Evolutionary conservation across 2,888 invertebrate genomes (phyloP).

Genomic region (Erpobdella octoculata): DNA sequence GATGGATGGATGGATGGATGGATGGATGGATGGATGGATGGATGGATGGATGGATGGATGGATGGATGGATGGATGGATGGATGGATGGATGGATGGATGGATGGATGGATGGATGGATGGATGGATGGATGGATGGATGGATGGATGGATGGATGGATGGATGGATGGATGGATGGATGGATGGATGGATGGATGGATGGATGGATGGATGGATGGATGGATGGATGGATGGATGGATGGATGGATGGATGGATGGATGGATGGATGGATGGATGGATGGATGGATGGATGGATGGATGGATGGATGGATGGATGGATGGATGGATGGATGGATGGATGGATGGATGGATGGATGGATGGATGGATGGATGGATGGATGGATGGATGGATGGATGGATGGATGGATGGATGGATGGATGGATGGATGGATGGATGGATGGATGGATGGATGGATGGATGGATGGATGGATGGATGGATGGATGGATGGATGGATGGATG

Average conservation of each 20-base stretch:
- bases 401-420: neutral
- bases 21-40: neutral
- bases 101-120: neutral
- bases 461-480: neutral
- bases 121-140: neutral
- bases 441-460: conserved; percentile 57
- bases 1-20: neutral
- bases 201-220: neutral
- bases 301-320: too few relatives aligned
- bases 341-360: too few relatives aligned
- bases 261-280: too few relatives aligned
- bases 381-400: neutral
- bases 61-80: neutral
- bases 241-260: too few relatives aligned
- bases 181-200: neutral
- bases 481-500: neutral
- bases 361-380: neutral
- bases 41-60: neutral
- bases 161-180: neutral
- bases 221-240: too few relatives aligned
- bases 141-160: neutral
- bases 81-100: neutral
- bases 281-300: too few relatives aligned
- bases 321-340: too few relatives aligned
- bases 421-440: conserved; percentile 71